Base-by-base conservation (phyloP, 2,888 invertebrate genomes). In the Leistus spinibarbis region DNA sequence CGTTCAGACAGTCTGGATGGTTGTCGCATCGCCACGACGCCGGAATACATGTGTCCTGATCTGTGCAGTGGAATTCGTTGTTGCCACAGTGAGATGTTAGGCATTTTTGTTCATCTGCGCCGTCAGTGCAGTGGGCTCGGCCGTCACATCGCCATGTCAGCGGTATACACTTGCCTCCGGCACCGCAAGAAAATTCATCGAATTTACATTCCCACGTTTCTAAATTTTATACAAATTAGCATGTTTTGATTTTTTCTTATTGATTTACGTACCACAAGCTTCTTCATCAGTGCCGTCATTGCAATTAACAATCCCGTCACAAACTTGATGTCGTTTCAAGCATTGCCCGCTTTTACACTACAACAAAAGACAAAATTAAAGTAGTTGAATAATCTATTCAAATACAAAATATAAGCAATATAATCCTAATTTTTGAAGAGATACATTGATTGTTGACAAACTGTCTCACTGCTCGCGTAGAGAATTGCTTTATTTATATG, bases 261-360 rank as follows among this genome's bases (percentile, higher is more conserved):
- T n/a, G n/a, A n/a, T n/a, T n/a, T n/a, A 84, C 85, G 84, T 84
- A 88, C 88, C 85, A 81, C 90, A 90, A 76, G 86, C 83, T 7
- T 81, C 79, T 84, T 91, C 91, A 80, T 91, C 91, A 77, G 87
- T 88, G 40, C 89, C 88, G 80, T 91, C 90, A 64, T 87, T 86
- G 79, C 91, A 91, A 78, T 91, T 89, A 3, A 86, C 81, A 71
- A 90, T 89, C 17, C 89, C 89, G 81, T 91, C 90, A 80, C 91
- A 91, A 0, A 90, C 90, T 10, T 89, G 83, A 79, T 89, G 86
- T 67, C 90, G 83, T 78, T 88, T 89, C 27, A 91, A 84, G 78
- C 91, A 91, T 77, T 89, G 88, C 0, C 89, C 89, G 79, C 86
- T 89, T 3, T 85, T 82, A 78, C 90, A 91, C 85, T 88, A 81